Base-by-base conservation (phyloP, 2,888 invertebrate genomes). In the Diachrysia chrysitis region DNA sequence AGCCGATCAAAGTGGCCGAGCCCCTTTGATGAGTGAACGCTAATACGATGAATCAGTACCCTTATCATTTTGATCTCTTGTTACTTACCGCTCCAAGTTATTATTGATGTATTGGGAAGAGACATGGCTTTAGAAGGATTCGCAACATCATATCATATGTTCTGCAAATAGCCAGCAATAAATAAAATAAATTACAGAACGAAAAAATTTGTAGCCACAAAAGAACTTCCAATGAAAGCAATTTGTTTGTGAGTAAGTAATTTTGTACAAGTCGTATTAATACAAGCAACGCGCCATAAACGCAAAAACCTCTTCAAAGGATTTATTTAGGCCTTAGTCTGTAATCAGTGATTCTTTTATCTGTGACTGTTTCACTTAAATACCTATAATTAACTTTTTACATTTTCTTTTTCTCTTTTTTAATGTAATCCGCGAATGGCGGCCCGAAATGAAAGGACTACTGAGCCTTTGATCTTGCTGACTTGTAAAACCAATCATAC, bases 41-140 rank as follows among this genome's bases (percentile, higher is more conserved):
- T 89, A 87, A 87, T 88, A 85, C 86, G 84, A 85, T 86, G 82
- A 87, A 87, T 78, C 80, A 67, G 73, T 65, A 87, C 89, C 90
- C 91, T 88, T 87, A 87, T 86, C 87, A 87, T 88, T 90, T 88
- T 89, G 89, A 89, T 88, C 89, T 88, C 84, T 83, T 83, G 85
- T 85, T 86, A 84, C 83, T 85, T 85, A 84, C 83, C 74, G 72
- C 60, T 79, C 71, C 77, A 78, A 78, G 79, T 76, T 78, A 76
- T 77, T 79, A 80, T 74, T 78, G 76, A 68, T 80, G 72, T 76
- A 76, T 76, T 63, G 66, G 73, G 61, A 68, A 23, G 57, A 48
- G 53, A 63, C 58, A 64, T 62, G 48, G 48, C 61, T 51, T 64
- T 63, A 23, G 42, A 57, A 56, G 56, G 68, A 64, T 75, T 64